Evolutionary conservation across 1,140 invertebrate species (phyloP).

Genomic region (Cyclargus thomasi): DNA sequence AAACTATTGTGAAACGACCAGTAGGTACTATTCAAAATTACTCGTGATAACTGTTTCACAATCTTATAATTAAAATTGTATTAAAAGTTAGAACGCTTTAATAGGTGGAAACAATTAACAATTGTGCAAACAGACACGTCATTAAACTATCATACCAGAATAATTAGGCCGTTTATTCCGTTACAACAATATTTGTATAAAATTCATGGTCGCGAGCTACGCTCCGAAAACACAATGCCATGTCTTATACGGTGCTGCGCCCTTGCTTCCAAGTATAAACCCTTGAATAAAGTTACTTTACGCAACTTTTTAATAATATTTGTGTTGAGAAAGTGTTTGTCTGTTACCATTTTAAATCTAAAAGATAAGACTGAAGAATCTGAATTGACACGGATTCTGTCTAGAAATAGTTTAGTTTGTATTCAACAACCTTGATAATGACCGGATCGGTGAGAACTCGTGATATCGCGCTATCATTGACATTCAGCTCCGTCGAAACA

Average conservation of each 20-base stretch:
- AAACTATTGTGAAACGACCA: too few relatives aligned
- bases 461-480: conserved; percentile 1
- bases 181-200: neutral
- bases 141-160: neutral
- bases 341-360: too few relatives aligned
- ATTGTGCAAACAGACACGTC: conserved; percentile 1
- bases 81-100: neutral
- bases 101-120: conserved; percentile 5
- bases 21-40: neutral
- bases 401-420: too few relatives aligned
- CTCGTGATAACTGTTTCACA: neutral
- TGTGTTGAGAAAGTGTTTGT: too few relatives aligned
- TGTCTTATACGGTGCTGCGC: neutral
- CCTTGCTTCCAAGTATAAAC: neutral
- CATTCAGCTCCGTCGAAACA: neutral
- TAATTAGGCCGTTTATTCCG: neutral
- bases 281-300: too few relatives aligned
- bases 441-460: neutral
- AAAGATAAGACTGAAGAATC: too few relatives aligned
- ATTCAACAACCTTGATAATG: neutral
- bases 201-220: neutral
- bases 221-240: neutral
- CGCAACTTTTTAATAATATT: too few relatives aligned
- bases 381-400: too few relatives aligned
- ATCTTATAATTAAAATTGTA: neutral